phyloP scores from a whole-genome alignment of 2,113 vertebrate species.

The Ursus arctos region DNA sequence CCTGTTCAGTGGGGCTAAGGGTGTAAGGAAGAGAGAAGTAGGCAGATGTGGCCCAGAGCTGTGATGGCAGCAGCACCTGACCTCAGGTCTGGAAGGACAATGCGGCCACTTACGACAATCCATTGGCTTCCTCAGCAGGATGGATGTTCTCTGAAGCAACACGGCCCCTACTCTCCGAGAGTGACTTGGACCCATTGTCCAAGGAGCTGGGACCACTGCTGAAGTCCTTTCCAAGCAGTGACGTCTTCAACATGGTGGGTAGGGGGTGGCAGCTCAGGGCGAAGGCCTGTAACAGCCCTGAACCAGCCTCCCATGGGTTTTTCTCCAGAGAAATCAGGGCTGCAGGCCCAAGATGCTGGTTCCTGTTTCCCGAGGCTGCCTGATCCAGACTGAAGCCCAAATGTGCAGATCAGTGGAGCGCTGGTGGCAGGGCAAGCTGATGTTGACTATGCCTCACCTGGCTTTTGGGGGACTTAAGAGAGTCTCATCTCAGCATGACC shows the following conservation, averaged over 20 bases:
- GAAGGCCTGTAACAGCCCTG: not conserved
- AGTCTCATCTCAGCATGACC: not conserved
- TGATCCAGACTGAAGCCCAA: not conserved
- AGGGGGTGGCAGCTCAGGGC: not conserved
- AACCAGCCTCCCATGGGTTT: not conserved
- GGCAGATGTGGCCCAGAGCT: not conserved
- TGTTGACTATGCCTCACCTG: not conserved
- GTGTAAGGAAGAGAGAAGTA: not conserved
- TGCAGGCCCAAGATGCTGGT: not conserved
- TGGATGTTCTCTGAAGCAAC: not conserved
- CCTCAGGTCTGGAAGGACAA: not conserved
- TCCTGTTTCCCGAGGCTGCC: not conserved
- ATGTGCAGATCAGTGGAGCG: not conserved
- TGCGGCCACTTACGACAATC: conserved; percentile 53
- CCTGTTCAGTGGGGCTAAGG: not conserved
- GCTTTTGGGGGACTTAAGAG: not conserved
- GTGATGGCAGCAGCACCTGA: not conserved
- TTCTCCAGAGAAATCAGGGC: conserved; percentile 20
- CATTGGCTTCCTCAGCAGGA: not conserved
- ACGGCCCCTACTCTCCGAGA: not conserved
- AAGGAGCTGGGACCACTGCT: not conserved
- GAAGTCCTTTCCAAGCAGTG: not conserved
- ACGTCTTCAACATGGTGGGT: not conserved
- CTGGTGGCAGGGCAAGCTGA: not conserved
- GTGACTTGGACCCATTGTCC: fast-evolving